Evolutionary conservation across 2,888 invertebrate genomes (phyloP), one percentile per base, ranked within the genome.

Genomic region (Quadroppia sp.): DNA sequence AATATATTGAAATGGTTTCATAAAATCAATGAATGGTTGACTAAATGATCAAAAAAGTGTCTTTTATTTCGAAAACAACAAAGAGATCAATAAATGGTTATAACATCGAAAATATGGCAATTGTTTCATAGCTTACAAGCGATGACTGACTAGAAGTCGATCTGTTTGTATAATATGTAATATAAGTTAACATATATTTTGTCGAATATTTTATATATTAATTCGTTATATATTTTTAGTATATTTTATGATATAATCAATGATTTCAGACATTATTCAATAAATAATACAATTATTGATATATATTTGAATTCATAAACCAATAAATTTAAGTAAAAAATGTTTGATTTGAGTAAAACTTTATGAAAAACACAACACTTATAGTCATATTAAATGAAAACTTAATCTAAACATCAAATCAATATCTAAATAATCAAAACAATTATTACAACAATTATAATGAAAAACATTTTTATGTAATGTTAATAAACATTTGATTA

Each of bases 21-120:
- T 23, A 53, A 56, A 56, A 50, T 17, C 20, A 50, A 45, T 3
- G 15, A 45, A 50, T n/a, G 1, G n/a, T 50, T 2, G 20, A 3
- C 7, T 7, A 50, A 50, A 50, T 17, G 2, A 20, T n/a, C 20
- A n/a, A 6, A 20, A 50, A 50, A 17, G 9, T 45, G 20, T n/a
- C 1, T 20, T 50, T 50, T 50, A 50, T 50, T 50, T 20, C 1
- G 45, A 64, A 64, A 2, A 64, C 3, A 64, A 64, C 36, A 15
- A 59, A 64, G 64, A 64, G 64, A 64, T 64, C 64, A 64, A 64
- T 36, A 36, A 64, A 53, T 23, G 25, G 7, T 9, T 1, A 28
- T 64, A 64, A 64, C 64, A 64, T 30, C 36, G 11, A 64, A 36
- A 64, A 64, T 64, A 64, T 64, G 64, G 64, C 64, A 64, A 32